These are phyloP conservation scores for Stenurella melanura DNA, from an alignment of 2,888 invertebrate species.

Conservation along the genomic window DNA sequence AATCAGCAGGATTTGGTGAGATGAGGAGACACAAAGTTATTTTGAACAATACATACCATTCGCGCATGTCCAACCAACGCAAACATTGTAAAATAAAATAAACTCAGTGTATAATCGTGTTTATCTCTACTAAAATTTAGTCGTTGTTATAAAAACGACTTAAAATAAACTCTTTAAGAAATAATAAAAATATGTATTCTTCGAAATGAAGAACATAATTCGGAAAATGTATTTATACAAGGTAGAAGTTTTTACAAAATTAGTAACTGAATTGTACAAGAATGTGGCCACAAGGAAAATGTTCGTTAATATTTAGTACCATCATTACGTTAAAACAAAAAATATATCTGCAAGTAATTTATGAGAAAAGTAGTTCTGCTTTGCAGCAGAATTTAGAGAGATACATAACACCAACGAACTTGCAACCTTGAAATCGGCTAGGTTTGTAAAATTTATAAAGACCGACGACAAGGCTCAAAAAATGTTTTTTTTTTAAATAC, in stretches of 20 bases:
- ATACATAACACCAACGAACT: too few relatives aligned
- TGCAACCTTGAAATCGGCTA: too few relatives aligned
- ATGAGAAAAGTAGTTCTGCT: too few relatives aligned
- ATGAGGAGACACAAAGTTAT: conserved; percentile 54
- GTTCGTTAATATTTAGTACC: too few relatives aligned
- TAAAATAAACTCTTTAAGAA: conserved; percentile 39
- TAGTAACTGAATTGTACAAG: too few relatives aligned
- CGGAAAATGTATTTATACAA: background rate
- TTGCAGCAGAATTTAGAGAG: too few relatives aligned
- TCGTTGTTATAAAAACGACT: conserved; percentile 29
- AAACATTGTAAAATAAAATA: conserved; percentile 73
- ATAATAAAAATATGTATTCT: conserved; percentile 33
- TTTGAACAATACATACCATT: conserved; percentile 73
- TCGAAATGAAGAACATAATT: background rate
- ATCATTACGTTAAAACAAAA: too few relatives aligned
- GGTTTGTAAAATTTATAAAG: too few relatives aligned
- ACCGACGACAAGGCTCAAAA: too few relatives aligned
- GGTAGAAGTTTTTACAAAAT: background rate
- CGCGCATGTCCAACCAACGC: conserved; percentile 73
- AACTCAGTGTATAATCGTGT: conserved; percentile 73
- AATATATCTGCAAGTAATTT: too few relatives aligned
- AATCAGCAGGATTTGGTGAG: conserved; percentile 49
- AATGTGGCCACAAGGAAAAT: too few relatives aligned
- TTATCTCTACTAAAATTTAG: conserved; percentile 51
- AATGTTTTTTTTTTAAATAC: too few relatives aligned